Base-by-base conservation (phyloP, 1,140 invertebrate genomes). In the Acromyrmex heyeri region DNA sequence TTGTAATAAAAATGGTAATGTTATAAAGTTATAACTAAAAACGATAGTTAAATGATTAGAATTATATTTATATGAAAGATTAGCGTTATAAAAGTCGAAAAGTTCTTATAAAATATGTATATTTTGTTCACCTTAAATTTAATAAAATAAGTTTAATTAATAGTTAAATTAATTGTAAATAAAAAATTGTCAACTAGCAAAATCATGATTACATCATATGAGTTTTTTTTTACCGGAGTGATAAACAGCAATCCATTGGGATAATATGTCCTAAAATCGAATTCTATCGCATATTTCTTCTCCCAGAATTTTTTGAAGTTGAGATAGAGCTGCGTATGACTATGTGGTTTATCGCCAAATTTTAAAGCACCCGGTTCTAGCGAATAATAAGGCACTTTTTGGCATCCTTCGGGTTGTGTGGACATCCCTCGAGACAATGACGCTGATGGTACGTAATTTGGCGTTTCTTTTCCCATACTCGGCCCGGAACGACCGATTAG, bases 251-350 rank as follows among this genome's bases (percentile, higher is more conserved):
- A 93, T 55, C 98, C 98, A 92, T 98, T 97, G 0, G 97, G 96
- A 94, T 98, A 98, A 92, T 97, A 98, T 0, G 98, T 99, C 38
- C 98, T 95, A 92, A 99, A 98, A 89, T 98, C 97, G 88, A 99
- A 97, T 75, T 97, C 97, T 50, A 99, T 95, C 8, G 96, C 96
- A 90, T 98, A 98, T 91, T 97, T 96, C 85, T 96, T 96, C 82
- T 96, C 96, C 95, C 97, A 96, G 82, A 97, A 96, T 90, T 96
- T 96, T 55, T 96, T 95, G 27, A 96, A 96, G 64, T 96, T 96
- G 12, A 97, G 94, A 83, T 97, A 96, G 21, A 98, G 94, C 85
- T 96, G 96, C 0, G 98, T 97, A 92, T 98, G 97, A 93, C 98
- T 98, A 86, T 97, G 96, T 0, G 96, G 93, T 73, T 96, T 96